A percentile compares a stretch with the other conserved stretches of the same genome.
Conservation (phyloP, 30 jellyfish, hydroid and myxozoan genomes). For the Chrysaora quinquecirrha region DNA sequence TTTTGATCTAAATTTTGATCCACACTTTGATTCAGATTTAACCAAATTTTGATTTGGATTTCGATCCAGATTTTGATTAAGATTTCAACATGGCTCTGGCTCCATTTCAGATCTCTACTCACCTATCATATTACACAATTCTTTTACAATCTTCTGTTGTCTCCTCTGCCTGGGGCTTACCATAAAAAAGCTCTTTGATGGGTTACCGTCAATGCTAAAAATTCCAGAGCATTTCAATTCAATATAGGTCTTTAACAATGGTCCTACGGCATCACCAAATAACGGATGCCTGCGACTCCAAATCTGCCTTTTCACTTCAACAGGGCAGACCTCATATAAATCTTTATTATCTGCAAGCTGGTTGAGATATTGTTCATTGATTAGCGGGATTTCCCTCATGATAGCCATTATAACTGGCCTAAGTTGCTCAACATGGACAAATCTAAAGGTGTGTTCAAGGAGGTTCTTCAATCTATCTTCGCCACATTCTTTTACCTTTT, state of each 20-base stretch:
- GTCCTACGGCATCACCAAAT: conserved; percentile 98
- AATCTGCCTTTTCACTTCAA: conserved; percentile 88
- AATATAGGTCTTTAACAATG: conserved; percentile 72
- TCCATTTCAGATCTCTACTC: too few relatives aligned
- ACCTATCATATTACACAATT: conserved; percentile 81
- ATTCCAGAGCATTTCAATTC: conserved; percentile 63
- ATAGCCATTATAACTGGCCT: conserved; percentile 85
- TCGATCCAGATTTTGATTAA: too few relatives aligned
- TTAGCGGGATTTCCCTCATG: conserved; percentile 67
- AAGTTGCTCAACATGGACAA: conserved; percentile 82
- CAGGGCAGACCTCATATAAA: conserved; percentile 83
- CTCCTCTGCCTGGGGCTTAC: conserved; percentile 86
- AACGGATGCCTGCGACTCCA: conserved; percentile 91
- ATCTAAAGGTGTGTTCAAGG: conserved; percentile 82
- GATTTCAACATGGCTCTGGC: too few relatives aligned
- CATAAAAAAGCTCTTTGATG: conserved; percentile 62
- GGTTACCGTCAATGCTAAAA: conserved; percentile 43
- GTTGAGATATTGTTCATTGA: conserved; percentile 72
- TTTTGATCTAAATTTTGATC: too few relatives aligned
- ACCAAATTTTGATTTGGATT: too few relatives aligned
- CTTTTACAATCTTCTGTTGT: conserved; percentile 79
- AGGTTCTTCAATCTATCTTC: conserved; percentile 62
- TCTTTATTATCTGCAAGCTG: conserved; percentile 65
- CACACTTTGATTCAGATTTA: too few relatives aligned
- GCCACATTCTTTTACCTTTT: conserved; percentile 64